Percentiles rank a stretch among this genome's conserved stretches.
These are phyloP conservation scores for Synodontis membranacea DNA, from an alignment of 2,113 vertebrate genomes.

Conservation along the genomic window DNA sequence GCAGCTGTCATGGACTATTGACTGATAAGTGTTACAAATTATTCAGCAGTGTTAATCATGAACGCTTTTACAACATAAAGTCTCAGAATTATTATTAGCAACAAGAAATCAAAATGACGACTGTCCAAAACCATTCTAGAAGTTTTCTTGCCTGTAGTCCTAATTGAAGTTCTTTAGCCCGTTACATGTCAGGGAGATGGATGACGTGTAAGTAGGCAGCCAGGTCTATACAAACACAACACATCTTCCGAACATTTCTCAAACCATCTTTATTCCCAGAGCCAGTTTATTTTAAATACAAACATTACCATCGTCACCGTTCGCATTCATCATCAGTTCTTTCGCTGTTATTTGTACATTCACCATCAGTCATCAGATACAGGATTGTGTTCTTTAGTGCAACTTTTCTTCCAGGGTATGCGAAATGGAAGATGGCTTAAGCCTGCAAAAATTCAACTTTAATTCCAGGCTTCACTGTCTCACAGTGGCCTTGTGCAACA, in stretches of 20 bases:
- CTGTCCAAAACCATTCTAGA: not conserved
- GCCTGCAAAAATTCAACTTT: constrained; percentile 17
- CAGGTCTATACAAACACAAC: not conserved
- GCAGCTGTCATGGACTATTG: not conserved
- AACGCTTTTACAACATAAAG: not conserved
- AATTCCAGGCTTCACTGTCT: constrained; percentile 36
- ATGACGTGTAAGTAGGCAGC: not conserved
- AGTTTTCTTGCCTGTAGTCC: not conserved
- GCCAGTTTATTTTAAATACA: constrained; percentile 70
- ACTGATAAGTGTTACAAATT: not conserved
- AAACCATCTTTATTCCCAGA: constrained; percentile 76
- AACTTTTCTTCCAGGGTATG: constrained; percentile 49
- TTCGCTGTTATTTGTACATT: constrained; percentile 16
- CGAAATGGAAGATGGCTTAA: constrained; percentile 44
- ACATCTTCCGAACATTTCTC: constrained; percentile 56
- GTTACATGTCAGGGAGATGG: not conserved
- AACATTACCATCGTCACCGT: constrained; percentile 49
- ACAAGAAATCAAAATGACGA: not conserved
- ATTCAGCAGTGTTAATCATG: not conserved
- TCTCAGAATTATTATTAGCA: not conserved
- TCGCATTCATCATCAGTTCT: constrained; percentile 41
- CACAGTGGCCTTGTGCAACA: constrained; percentile 54
- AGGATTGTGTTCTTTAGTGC: constrained; percentile 44
- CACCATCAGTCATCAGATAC: constrained; percentile 37
- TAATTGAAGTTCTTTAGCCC: not conserved